Base-by-base conservation (phyloP, 1,140 invertebrate genomes). In the Steinernema khuongi region DNA sequence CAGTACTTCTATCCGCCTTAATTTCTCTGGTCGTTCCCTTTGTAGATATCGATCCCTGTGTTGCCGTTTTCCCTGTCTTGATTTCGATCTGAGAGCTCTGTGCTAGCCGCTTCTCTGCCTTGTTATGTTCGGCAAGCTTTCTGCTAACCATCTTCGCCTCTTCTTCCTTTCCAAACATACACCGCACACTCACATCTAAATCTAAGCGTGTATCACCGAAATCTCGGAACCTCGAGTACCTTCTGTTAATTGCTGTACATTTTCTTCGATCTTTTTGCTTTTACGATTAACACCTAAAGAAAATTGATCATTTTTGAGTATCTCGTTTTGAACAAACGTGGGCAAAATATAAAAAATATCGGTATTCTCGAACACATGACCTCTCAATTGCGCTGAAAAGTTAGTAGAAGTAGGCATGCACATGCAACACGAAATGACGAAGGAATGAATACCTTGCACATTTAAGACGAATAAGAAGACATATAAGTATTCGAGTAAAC, bases 341-440 rank as follows among this genome's bases (percentile, higher is more conserved):
- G n/a, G n/a, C n/a, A 41, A 7, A 41, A 41, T 41, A 11, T 41
- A 11, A 41, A n/a, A 41, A 11, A 41, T 14, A 60, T 60, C 50
- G 50, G 50, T 60, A 60, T 60, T 60, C 50, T 60, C 50, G 22
- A 60, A 60, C 22, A 60, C n/a, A n/a, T n/a, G n/a, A n/a, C n/a
- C n/a, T n/a, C n/a, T n/a, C n/a, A n/a, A n/a, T 60, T 60, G 4
- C 19, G 50, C 50, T 60, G 50, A 60, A 60, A 60, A n/a, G 50
- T 60, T 60, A 60, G 50, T 60, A 60, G 50, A 60, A 60, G 50
- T 41, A 11, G 22, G 50, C 50, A 60, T 60, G 50, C 50, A 26
- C 50, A 60, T 60, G 50, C 50, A 26, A 60, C 50, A 60, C 50
- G 36, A 7, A n/a, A 7, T 14, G 50, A 60, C 14, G 14, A 26